phyloP scores from a whole-genome alignment of 2,888 invertebrate species.

The Coenonympha glycerion region DNA sequence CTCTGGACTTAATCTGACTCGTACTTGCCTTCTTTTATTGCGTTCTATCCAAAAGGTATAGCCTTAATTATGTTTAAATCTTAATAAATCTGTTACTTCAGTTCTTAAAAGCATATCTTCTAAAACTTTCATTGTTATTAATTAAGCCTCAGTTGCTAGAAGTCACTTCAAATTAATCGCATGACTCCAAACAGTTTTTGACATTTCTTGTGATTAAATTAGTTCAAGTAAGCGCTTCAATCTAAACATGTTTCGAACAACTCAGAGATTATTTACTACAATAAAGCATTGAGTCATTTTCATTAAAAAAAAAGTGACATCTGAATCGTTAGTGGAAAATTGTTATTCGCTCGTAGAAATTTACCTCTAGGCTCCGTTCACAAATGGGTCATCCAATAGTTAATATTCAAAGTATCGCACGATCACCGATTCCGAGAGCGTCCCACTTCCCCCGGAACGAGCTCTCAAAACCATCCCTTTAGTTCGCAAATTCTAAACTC shows the following conservation, averaged over 20 bases:
- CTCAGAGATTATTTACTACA: no score
- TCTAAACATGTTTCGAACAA: no score
- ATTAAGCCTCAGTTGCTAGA: no score
- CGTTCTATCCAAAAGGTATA: constrained; percentile 2
- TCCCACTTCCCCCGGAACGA: constrained; percentile 48
- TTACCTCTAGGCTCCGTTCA: constrained; percentile 59
- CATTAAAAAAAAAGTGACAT: no score
- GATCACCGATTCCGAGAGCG: constrained; percentile 65
- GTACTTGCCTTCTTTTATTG: constrained; percentile 14
- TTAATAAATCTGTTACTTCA: neutral
- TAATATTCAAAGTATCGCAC: constrained; percentile 71
- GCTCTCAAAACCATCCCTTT: constrained; percentile 46
- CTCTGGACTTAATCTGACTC: constrained; percentile 34
- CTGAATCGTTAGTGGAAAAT: no score
- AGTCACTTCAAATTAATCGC: no score
- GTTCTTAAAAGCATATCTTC: no score
- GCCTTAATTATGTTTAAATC: constrained; percentile 1
- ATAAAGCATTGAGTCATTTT: no score
- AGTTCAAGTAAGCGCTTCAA: no score
- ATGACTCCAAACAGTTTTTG: no score
- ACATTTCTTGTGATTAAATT: no score
- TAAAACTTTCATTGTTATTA: no score
- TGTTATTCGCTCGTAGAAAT: constrained; percentile 31
- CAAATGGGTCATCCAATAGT: constrained; percentile 65
- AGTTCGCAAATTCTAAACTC: neutral